Evolutionary conservation across 2,113 vertebrate genomes (phyloP).

Genomic region (Psophia crepitans): DNA sequence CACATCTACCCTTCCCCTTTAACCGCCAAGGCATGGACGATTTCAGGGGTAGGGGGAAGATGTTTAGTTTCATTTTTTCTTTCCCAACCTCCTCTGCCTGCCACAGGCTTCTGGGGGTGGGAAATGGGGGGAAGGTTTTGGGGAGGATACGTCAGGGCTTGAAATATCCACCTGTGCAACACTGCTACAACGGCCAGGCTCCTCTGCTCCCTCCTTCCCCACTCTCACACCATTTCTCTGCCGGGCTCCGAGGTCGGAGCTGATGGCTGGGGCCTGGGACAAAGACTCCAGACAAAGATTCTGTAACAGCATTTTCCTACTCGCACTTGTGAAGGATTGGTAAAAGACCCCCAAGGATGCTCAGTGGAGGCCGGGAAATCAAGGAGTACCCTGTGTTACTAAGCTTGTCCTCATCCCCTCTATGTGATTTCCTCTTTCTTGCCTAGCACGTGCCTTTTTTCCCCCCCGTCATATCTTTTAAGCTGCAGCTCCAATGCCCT

Average conservation of each 20-base stretch:
- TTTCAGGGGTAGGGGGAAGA: background rate
- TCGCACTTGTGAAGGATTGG: background rate
- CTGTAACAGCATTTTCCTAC: background rate
- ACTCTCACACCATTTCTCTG: background rate
- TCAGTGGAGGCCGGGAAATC: background rate
- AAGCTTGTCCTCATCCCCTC: background rate
- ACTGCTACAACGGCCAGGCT: background rate
- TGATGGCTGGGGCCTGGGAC: background rate
- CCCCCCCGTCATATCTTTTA: background rate
- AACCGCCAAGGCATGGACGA: background rate
- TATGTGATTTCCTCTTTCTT: background rate
- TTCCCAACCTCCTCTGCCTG: background rate
- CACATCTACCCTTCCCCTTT: background rate
- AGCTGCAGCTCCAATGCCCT: background rate
- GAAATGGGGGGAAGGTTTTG: background rate
- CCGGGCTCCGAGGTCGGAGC: background rate
- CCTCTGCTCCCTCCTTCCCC: background rate
- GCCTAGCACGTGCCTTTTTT: background rate
- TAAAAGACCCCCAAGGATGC: background rate
- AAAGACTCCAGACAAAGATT: background rate
- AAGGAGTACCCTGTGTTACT: background rate
- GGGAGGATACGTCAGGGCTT: conserved; percentile 11
- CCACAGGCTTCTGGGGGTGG: background rate
- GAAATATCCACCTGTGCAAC: conserved; percentile 21
- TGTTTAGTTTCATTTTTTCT: background rate